Conservation (phyloP, 2,797 vertebrate genomes). For the Thripadectes ignobilis region DNA sequence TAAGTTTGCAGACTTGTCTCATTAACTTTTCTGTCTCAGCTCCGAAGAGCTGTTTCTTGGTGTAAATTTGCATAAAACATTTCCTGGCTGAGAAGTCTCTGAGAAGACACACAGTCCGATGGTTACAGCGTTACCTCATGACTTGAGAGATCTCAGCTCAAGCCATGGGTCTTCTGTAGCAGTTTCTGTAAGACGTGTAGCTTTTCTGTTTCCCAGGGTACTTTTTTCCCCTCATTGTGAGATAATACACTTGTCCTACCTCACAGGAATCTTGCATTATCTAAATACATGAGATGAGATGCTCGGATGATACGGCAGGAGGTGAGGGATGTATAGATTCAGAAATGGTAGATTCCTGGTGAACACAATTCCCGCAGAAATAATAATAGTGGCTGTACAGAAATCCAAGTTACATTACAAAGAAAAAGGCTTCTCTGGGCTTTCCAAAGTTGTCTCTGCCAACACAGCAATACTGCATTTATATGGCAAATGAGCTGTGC, state of each 20-base stretch:
- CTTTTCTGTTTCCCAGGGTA: neutral
- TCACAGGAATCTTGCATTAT: neutral
- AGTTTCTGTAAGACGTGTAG: neutral
- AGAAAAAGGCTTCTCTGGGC: neutral
- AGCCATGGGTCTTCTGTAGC: neutral
- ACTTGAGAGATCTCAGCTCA: neutral
- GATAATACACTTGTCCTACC: neutral
- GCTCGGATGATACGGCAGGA: neutral
- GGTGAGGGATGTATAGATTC: neutral
- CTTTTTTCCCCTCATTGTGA: neutral
- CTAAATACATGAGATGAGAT: neutral
- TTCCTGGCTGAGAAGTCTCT: neutral
- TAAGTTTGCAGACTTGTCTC: neutral
- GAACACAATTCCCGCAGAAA: neutral
- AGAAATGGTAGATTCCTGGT: neutral
- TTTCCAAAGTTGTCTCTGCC: neutral
- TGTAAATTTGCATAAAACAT: conserved; percentile 11
- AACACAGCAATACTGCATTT: neutral
- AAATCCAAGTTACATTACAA: neutral
- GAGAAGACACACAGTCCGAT: neutral
- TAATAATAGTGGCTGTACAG: neutral
- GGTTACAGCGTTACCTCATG: neutral
- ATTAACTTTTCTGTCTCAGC: neutral
- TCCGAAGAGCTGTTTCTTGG: neutral
- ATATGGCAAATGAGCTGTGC: neutral